A percentile compares a stretch with the other conserved stretches of the same genome.
Evolutionary conservation across 1,140 invertebrate species (phyloP).

Genomic region (Galendromus occidentalis): DNA sequence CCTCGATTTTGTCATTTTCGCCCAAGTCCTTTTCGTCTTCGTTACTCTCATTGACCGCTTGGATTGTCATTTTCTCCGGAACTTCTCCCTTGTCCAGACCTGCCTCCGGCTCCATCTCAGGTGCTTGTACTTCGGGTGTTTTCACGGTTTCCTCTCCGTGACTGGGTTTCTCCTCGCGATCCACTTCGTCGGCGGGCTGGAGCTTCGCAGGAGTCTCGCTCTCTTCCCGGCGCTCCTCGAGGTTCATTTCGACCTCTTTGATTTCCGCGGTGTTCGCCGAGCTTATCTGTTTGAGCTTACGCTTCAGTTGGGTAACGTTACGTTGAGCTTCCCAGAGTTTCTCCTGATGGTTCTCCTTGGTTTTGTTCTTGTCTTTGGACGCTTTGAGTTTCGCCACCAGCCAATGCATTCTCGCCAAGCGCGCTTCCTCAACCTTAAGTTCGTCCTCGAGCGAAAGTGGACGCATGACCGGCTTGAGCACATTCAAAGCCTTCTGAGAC

Average conservation of each 20-base stretch:
- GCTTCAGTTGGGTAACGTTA: conserved; percentile 5
- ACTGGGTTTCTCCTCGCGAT: too few relatives aligned
- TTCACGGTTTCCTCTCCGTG: too few relatives aligned
- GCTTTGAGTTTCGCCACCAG: background rate
- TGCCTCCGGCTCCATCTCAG: background rate
- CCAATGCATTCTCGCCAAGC: background rate
- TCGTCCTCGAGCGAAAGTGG: background rate
- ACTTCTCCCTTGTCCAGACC: background rate
- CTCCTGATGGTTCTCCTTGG: background rate
- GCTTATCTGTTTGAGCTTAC: background rate
- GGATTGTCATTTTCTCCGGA: background rate
- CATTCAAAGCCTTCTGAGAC: background rate
- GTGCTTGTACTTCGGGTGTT: too few relatives aligned
- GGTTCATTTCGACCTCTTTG: background rate
- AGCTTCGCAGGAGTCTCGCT: too few relatives aligned
- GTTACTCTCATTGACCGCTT: background rate
- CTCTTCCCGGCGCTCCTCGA: background rate
- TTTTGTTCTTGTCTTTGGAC: background rate
- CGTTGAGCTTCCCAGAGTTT: conserved; percentile 4
- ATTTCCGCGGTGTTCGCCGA: background rate
- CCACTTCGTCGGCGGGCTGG: too few relatives aligned
- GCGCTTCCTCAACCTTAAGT: background rate
- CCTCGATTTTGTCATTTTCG: too few relatives aligned
- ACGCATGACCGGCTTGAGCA: background rate
- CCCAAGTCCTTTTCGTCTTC: too few relatives aligned